Base-by-base conservation (phyloP, 2,888 invertebrate genomes). In the Barypeithes pellucidus region DNA sequence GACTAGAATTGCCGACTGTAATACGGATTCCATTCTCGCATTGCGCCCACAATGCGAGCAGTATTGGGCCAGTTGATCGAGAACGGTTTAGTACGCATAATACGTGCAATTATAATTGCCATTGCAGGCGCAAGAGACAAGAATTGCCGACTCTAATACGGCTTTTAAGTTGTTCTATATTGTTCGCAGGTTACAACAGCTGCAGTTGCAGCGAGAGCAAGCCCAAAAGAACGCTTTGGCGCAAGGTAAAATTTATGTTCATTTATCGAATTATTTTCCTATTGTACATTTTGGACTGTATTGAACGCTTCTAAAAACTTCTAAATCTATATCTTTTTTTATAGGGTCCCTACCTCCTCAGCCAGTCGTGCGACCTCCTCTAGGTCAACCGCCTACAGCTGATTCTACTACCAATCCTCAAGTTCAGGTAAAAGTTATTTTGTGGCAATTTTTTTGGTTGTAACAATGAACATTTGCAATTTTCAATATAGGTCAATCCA, bases 401-500 rank as follows among this genome's bases (percentile, higher is more conserved):
- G 82, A 82, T 74, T 81, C 82, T 3, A 80, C 80, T 0, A 79
- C 80, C 7, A 79, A 78, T 36, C 67, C 71, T 63, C 76, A 78
- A 36, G 76, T 78, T 0, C 78, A 78, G 63, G 91, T 94, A 0
- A 96, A 16, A 2, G 3, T 43, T 1, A 1, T 5, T 59, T 12
- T 22, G 3, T 4, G 8, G 3, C 7, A 11, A 9, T 57, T 57
- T 24, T n/a, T 24, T 57, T 24, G 22, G 9, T 9, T 24, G 3
- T 8, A 3, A 57, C 9, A n/a, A 24, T 22, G 8, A 14, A 11
- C 1, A 12, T 4, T 33, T 12, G n/a, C 5, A 29, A 29, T 57
- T 36, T 16, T 57, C 1, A 33, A 33, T 57, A 14, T 18, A 71
- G 71, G 95, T 96, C 63, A 94, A 94, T 81, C 91, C 94, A 0